phyloP scores from a whole-genome alignment of 2,797 vertebrate species.

The Luscinia luscinia region DNA sequence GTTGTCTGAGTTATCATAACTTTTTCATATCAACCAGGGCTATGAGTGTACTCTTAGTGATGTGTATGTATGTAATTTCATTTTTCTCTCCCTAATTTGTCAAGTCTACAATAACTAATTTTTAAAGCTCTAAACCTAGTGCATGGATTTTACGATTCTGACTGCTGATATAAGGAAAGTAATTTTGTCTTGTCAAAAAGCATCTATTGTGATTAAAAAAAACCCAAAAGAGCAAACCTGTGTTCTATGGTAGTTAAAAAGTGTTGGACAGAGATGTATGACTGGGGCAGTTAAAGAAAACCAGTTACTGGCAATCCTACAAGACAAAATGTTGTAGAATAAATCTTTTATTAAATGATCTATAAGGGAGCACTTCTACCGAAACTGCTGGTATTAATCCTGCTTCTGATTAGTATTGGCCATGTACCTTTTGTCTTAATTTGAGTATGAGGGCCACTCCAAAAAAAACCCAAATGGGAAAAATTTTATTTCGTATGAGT shows the following conservation, averaged over 20 bases:
- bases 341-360: neutral
- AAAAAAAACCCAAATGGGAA: neutral
- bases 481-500: neutral
- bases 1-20: neutral
- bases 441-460: neutral
- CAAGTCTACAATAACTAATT: neutral
- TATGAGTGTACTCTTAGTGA: neutral
- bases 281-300: neutral
- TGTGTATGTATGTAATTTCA: neutral
- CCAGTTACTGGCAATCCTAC: neutral
- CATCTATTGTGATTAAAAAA: neutral
- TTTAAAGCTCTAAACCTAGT: neutral
- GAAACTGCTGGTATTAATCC: neutral
- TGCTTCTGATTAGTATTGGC: neutral
- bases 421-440: neutral
- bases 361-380: neutral
- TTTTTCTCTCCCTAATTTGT: neutral
- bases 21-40: neutral
- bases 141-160: neutral
- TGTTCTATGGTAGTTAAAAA: neutral
- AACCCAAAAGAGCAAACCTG: accelerated
- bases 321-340: neutral
- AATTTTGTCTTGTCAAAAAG: neutral
- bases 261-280: neutral
- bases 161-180: neutral